Evolutionary conservation across 2,113 vertebrate genomes (phyloP), one percentile per base, ranked within the genome.

Genomic region (Xiphophorus maculatus): DNA sequence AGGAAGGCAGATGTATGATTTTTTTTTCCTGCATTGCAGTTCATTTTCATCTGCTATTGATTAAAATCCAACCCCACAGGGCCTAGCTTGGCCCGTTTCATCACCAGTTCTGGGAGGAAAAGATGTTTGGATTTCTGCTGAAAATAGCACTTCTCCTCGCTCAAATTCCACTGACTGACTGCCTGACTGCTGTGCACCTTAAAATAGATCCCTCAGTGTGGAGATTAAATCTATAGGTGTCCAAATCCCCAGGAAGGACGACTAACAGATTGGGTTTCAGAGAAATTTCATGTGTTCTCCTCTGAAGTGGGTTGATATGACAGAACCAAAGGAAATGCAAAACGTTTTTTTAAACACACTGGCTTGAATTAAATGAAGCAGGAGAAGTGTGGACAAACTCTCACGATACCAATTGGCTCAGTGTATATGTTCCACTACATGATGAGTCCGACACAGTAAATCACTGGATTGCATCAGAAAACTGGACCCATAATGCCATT

Each of bases 1-100:
- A 82, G 69, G 65, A 28, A 79, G 77, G 84, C 89, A 88, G 80
- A 91, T 87, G 83, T 87, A 73, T 77, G 60, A 84, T 67, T 35
- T 83, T 71, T 76, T 86, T 85, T 84, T 85, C 85, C 88, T 90
- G 89, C 77, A 85, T 72, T 86, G 84, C 76, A 11, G 85, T 84
- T 89, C 71, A 11, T 89, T 87, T 90, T 93, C 92, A 94, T 94
- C 93, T 95, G 92, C 78, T 93, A 78, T 91, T 89, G 87, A 92
- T 95, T 94, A 90, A 90, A 87, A 86, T 79, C 79, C 69, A 69
- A 69, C 79, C 87, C 90, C 80, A 69, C 25, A 29, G 37, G 87
- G 82, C 33, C 65, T 69, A 28, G 79, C 17, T 22, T 72, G 84
- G 72, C 66, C 32, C n/a, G 69, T 87, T 91, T 86, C 77, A 69